phyloP scores from a whole-genome alignment of 2,113 vertebrate genomes.

The Acrocephalus arundinaceus region DNA sequence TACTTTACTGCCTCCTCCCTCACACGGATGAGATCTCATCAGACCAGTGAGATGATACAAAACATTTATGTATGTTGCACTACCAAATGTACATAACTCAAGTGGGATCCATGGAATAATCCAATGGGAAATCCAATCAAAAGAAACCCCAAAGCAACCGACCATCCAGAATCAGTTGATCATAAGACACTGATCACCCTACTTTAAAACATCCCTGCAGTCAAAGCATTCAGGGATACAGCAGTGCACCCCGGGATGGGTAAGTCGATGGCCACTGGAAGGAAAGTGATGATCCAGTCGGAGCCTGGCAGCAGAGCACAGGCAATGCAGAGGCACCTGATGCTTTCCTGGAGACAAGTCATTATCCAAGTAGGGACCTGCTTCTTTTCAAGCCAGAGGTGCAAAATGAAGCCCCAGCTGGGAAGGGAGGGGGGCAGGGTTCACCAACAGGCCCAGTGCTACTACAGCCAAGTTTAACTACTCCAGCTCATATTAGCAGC shows the following conservation, averaged over 20 bases:
- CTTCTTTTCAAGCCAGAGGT: not conserved
- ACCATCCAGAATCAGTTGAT: not conserved
- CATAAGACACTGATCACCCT: not conserved
- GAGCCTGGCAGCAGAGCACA: not conserved
- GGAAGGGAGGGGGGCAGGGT: not conserved
- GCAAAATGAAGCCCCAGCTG: not conserved
- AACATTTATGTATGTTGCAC: not conserved
- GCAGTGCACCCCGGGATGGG: not conserved
- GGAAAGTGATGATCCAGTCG: not conserved
- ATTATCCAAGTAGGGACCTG: not conserved
- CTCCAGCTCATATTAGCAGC: not conserved
- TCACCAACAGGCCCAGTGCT: not conserved
- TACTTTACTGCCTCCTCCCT: not conserved
- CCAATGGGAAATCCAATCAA: not conserved
- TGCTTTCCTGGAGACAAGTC: not conserved
- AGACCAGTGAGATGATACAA: not conserved
- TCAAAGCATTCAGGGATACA: not conserved
- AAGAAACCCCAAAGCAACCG: not conserved
- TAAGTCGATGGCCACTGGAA: rapidly evolving
- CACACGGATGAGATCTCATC: not conserved
- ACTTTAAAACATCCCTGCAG: not conserved
- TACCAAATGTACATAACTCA: rapidly evolving
- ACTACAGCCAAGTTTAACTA: not conserved
- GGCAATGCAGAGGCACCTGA: not conserved
- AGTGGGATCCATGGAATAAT: rapidly evolving